phyloP scores from a whole-genome alignment of 2,888 invertebrate species.

The Chymomyza procnemis region DNA sequence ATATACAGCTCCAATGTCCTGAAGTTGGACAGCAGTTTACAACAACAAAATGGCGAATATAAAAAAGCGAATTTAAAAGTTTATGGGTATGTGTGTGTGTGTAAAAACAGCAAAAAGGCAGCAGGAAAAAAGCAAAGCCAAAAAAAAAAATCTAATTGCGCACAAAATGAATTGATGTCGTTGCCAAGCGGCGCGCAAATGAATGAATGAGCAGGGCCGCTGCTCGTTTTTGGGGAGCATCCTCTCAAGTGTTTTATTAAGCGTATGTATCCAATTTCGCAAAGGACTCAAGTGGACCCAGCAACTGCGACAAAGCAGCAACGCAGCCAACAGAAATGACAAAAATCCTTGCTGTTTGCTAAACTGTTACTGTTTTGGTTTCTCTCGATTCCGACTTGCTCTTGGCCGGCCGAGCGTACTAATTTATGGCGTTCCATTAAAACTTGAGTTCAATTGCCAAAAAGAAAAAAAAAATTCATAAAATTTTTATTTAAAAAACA shows the following conservation, averaged over 20 bases:
- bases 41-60: constrained; percentile 18
- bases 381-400: not conserved
- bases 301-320: not conserved
- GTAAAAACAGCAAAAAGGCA: constrained; percentile 6
- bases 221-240: constrained; percentile 22
- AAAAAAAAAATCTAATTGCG: constrained; percentile 65
- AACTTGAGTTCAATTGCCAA: constrained; percentile 72
- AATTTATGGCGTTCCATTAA: constrained; percentile 71
- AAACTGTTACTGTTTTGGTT: not conserved
- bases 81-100: constrained; percentile 30
- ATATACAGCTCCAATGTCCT: constrained; percentile 47
- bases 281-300: constrained; percentile 60
- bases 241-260: constrained; percentile 71
- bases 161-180: constrained; percentile 72
- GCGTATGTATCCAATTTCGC: constrained; percentile 70
- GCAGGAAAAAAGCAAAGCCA: not conserved
- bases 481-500: constrained; percentile 59
- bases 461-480: constrained; percentile 73
- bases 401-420: constrained; percentile 32
- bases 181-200: constrained; percentile 63
- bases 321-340: not conserved
- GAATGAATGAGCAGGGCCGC: constrained; percentile 43
- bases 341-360: not conserved
- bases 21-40: constrained; percentile 57
- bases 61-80: constrained; percentile 44